A percentile compares a stretch with the other conserved stretches of the same genome.
phyloP scores from a whole-genome alignment of 2,888 invertebrate genomes.

The Limnephilus lunatus region DNA sequence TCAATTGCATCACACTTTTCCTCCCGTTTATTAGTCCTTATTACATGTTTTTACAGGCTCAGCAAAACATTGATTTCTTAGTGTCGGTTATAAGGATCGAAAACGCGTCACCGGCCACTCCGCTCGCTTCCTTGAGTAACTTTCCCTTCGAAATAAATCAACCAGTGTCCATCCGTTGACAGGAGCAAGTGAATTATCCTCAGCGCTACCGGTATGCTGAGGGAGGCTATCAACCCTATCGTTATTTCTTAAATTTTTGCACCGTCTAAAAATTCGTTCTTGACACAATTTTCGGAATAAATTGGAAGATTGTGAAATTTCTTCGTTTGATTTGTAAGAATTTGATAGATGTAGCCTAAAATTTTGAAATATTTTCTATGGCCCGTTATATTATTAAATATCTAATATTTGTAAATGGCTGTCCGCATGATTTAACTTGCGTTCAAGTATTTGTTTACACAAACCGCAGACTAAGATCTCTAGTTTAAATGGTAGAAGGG shows the following conservation, averaged over 20 bases:
- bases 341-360: neutral
- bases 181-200: neutral
- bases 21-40: neutral
- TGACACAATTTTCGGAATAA: neutral
- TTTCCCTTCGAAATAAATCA: constrained; percentile 39
- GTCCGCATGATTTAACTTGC: neutral
- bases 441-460: too few relatives aligned
- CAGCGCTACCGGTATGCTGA: neutral
- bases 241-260: neutral
- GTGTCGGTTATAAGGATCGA: constrained; percentile 9
- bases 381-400: neutral
- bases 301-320: neutral
- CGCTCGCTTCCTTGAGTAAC: neutral
- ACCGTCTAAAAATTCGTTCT: neutral
- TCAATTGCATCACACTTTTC: neutral
- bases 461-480: too few relatives aligned
- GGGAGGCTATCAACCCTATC: neutral
- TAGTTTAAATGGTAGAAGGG: too few relatives aligned
- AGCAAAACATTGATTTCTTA: constrained; percentile 17
- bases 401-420: neutral
- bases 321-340: neutral
- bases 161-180: neutral
- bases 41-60: neutral
- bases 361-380: neutral
- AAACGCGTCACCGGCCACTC: constrained; percentile 11